A percentile compares a stretch with the other conserved stretches of the same genome.
Evolutionary conservation across 64 coral and sea anemone genomes (phyloP).

Genomic region (Porites australiensis): DNA sequence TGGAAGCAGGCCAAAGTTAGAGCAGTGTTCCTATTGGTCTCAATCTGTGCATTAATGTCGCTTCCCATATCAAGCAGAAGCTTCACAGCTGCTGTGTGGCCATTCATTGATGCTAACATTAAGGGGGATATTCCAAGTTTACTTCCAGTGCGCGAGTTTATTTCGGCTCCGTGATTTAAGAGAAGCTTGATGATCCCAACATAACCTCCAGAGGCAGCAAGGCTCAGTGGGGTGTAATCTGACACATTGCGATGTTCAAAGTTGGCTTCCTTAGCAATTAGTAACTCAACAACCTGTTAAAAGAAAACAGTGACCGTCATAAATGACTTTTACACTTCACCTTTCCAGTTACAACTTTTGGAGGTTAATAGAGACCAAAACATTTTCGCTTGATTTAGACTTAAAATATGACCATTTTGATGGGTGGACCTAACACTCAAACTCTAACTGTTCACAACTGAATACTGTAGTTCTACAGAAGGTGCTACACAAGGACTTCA

Average conservation of each 20-base stretch:
- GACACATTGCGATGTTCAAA: constrained; percentile 99
- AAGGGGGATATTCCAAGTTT: constrained; percentile 97
- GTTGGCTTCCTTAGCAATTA: constrained; percentile 92
- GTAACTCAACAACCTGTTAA: constrained; percentile 87
- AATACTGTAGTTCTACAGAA: too few species aligned
- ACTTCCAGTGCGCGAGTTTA: constrained; percentile 97
- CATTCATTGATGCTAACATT: constrained; percentile 98
- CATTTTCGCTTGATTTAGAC: too few species aligned
- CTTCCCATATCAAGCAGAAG: constrained; percentile 95
- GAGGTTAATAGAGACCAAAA: too few species aligned
- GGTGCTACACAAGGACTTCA: too few species aligned
- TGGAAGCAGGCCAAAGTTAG: constrained; percentile 96
- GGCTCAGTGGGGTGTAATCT: constrained; percentile 94
- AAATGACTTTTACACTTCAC: too few species aligned
- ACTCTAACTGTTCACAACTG: too few species aligned
- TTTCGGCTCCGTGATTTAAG: constrained; percentile 90
- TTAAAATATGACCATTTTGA: too few species aligned
- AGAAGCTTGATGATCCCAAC: constrained; percentile 96
- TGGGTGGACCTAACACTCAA: too few species aligned
- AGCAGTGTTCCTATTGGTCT: constrained; percentile 97
- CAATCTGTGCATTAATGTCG: constrained; percentile 99
- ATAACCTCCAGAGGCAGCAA: constrained; percentile 97
- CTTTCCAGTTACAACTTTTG: too few species aligned
- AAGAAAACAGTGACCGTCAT: background rate
- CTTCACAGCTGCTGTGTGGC: constrained; percentile 96